A percentile compares a stretch with the other conserved stretches of the same genome.
Evolutionary conservation across 2,113 vertebrate genomes (phyloP).

Genomic region (Spheniscus mendiculus): DNA sequence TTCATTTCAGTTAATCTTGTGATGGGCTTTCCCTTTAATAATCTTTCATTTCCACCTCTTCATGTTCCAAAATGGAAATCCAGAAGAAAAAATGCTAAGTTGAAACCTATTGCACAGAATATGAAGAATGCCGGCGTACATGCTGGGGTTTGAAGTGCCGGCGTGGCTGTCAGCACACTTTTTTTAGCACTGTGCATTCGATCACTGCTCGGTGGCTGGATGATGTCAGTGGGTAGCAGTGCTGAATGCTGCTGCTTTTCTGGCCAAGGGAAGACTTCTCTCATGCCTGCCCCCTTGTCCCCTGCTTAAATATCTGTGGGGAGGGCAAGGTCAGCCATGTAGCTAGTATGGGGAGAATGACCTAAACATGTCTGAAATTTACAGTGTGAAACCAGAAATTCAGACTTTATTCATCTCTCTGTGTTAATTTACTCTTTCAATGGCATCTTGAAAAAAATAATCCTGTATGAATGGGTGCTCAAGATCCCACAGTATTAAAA

Average conservation of each 20-base stretch:
- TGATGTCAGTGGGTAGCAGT: not conserved
- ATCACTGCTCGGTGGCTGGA: not conserved
- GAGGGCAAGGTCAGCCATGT: not conserved
- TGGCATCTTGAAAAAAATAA: not conserved
- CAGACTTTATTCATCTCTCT: not conserved
- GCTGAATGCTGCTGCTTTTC: not conserved
- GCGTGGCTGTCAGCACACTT: not conserved
- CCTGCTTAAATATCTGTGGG: not conserved
- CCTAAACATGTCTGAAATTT: not conserved
- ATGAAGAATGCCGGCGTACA: not conserved
- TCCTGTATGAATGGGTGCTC: not conserved
- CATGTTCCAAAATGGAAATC: not conserved
- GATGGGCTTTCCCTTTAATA: not conserved
- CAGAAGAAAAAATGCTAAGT: too few relatives aligned
- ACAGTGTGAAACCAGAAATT: not conserved
- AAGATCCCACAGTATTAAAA: not conserved
- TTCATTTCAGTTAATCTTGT: not conserved
- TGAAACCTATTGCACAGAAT: not conserved
- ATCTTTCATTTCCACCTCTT: not conserved
- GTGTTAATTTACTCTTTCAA: not conserved
- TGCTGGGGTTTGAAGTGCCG: not conserved
- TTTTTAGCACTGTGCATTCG: not conserved
- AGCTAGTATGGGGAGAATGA: accelerated
- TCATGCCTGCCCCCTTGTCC: not conserved
- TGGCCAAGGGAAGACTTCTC: not conserved